phyloP scores from a whole-genome alignment of 2,888 invertebrate species.

The Polydesmus complanatus region DNA sequence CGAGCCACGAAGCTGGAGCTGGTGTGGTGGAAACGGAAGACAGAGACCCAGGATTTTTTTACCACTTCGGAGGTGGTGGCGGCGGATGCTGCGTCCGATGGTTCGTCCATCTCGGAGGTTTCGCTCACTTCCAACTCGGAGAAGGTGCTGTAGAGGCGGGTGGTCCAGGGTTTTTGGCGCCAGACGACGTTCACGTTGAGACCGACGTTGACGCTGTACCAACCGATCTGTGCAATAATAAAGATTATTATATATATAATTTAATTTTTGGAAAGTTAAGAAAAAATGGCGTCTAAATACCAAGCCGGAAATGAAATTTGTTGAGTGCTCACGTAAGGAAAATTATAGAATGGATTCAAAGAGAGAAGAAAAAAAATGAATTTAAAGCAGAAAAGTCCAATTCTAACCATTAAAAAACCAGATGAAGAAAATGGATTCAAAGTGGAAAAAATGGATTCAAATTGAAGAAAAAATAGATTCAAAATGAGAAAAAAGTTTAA shows the following conservation, averaged over 20 bases:
- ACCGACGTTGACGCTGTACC: conserved; percentile 29
- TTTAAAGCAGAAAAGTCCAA: no score
- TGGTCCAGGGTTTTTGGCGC: conserved; percentile 2
- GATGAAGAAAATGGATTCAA: no score
- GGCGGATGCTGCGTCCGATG: conserved; percentile 3
- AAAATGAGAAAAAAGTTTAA: no score
- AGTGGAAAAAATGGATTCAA: no score
- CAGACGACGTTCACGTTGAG: conserved; percentile 23
- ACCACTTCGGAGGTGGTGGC: conserved; percentile 6
- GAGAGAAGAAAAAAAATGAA: no score
- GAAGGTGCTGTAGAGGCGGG: neutral
- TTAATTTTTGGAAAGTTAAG: no score
- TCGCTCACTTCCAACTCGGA: conserved; percentile 2
- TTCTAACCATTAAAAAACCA: no score
- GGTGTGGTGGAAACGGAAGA: conserved; percentile 8
- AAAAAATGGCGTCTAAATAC: no score
- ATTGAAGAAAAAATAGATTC: no score
- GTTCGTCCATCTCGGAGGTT: conserved; percentile 12
- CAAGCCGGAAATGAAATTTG: no score
- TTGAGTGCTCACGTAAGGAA: no score
- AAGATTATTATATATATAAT: conserved; percentile 17
- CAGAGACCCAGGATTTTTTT: conserved; percentile 14
- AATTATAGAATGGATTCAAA: no score
- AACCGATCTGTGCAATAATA: conserved; percentile 25
- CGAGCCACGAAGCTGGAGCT: conserved; percentile 17